phyloP scores from a whole-genome alignment of 2,888 invertebrate genomes.

The Gisinianus flammeolus region DNA sequence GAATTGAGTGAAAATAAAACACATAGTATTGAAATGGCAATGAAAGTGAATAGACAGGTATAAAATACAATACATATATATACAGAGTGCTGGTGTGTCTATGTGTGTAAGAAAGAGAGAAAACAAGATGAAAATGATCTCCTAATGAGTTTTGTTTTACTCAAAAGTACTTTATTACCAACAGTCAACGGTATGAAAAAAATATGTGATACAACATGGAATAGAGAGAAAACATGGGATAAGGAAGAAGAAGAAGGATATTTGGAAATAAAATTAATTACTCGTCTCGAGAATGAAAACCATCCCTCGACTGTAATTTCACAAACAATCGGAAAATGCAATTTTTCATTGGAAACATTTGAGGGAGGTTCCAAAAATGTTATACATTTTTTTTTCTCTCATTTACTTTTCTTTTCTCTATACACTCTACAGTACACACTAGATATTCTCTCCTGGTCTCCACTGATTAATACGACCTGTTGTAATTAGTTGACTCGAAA shows the following conservation, averaged over 20 bases:
- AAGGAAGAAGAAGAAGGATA: not conserved
- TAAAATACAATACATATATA: not conserved
- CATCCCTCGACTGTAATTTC: not conserved
- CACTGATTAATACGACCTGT: constrained; percentile 1
- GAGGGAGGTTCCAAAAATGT: not conserved
- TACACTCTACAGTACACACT: not conserved
- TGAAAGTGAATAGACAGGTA: not conserved
- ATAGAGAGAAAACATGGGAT: not conserved
- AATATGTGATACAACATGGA: not conserved
- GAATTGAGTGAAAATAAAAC: not conserved
- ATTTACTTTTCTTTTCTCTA: not conserved
- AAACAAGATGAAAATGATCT: not conserved
- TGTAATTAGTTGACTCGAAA: not conserved
- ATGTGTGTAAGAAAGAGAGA: not conserved
- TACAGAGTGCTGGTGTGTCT: not conserved
- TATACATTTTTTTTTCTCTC: not conserved
- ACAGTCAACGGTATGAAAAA: not conserved
- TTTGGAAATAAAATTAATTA: constrained; percentile 18
- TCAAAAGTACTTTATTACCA: not conserved
- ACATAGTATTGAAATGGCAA: not conserved
- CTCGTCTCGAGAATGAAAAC: not conserved
- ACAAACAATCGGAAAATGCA: constrained; percentile 18
- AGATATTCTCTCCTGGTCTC: not conserved
- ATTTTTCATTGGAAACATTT: constrained; percentile 10
- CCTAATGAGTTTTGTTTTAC: not conserved